A percentile compares a stretch with the other conserved stretches of the same genome.
Evolutionary conservation across 92 coral and sea anemone species (phyloP).

Genomic region (Pocillopora meandrina): DNA sequence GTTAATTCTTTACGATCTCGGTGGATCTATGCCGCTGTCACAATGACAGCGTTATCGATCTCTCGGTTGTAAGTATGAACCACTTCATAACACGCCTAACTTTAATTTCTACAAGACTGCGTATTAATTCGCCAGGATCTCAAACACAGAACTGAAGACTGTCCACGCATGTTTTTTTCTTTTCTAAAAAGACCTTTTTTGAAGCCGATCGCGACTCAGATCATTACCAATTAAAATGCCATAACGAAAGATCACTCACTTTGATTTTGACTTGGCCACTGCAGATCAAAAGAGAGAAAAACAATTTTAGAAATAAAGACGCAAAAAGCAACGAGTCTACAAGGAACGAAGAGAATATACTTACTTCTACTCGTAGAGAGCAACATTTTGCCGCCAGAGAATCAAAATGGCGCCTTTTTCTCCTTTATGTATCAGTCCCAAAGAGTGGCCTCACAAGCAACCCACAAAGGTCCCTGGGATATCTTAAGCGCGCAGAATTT

Average conservation of each 20-base stretch:
- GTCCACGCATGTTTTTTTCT: too few species aligned
- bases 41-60: too few species aligned
- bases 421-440: background rate
- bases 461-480: constrained; percentile 11
- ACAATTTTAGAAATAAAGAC: background rate
- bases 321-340: background rate
- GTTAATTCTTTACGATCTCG: too few species aligned
- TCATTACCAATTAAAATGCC: too few species aligned
- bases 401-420: constrained; percentile 55
- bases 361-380: constrained; percentile 5
- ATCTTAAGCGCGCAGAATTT: constrained; percentile 3
- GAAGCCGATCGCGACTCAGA: too few species aligned
- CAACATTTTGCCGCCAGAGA: background rate
- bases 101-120: too few species aligned
- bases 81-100: too few species aligned
- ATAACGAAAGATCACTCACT: constrained; percentile 69
- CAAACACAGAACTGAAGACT: too few species aligned
- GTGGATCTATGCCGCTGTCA: too few species aligned
- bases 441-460: background rate
- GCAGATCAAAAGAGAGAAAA: background rate
- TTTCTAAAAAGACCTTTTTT: too few species aligned
- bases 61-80: too few species aligned
- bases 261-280: constrained; percentile 99
- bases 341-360: background rate
- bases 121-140: too few species aligned